These are phyloP conservation scores for Paramuricea clavata DNA, from an alignment of 92 coral and sea anemone genomes.

Conservation along the genomic window DNA sequence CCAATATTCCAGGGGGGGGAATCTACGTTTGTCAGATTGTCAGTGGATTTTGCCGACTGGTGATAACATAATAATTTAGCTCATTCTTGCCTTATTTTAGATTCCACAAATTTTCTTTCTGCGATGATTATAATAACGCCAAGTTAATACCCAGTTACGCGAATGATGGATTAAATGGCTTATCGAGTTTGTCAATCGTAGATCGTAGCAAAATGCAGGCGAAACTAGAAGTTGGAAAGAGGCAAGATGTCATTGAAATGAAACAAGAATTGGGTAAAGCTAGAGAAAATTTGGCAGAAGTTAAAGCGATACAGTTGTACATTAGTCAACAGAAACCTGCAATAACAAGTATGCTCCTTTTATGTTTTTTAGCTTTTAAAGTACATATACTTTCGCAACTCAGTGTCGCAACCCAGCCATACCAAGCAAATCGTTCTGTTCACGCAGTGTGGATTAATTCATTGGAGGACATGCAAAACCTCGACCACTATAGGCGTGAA, in stretches of 20 bases:
- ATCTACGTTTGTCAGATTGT: no score
- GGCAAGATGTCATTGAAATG: conserved; percentile 92
- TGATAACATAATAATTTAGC: neutral
- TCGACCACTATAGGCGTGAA: no score
- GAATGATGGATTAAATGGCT: neutral
- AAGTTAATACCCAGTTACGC: conserved; percentile 63
- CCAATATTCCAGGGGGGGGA: no score
- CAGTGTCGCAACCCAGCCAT: no score
- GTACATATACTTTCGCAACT: neutral
- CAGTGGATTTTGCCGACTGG: no score
- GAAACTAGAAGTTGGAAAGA: conserved; percentile 91
- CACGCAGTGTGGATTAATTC: no score
- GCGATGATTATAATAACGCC: conserved; percentile 73
- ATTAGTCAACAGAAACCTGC: conserved; percentile 72
- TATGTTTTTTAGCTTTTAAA: no score
- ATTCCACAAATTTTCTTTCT: conserved; percentile 95
- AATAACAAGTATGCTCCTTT: neutral
- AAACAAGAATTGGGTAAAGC: conserved; percentile 98
- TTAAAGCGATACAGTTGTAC: conserved; percentile 89
- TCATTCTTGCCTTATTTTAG: conserved; percentile 51
- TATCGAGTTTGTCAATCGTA: conserved; percentile 56
- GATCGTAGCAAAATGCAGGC: conserved; percentile 89
- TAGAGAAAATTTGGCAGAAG: conserved; percentile 90
- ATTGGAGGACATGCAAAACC: no score
- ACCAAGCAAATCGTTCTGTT: no score